phyloP scores from a whole-genome alignment of 2,113 vertebrate genomes.

The Nycticorax nycticorax region DNA sequence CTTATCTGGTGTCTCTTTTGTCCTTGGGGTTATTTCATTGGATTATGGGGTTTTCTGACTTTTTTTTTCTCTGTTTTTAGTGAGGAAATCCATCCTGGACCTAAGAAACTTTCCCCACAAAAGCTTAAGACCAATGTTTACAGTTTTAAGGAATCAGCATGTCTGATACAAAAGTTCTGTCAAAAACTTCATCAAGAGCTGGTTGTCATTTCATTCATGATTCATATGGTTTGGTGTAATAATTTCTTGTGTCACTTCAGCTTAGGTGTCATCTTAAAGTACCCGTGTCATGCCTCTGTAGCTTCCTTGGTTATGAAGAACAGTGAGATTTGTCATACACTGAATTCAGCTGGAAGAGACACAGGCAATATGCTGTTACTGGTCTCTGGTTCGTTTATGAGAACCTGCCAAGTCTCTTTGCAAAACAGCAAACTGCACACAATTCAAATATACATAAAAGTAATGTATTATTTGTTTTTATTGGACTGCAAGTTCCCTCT shows the following conservation, averaged over 20 bases:
- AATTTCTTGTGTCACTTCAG: neutral
- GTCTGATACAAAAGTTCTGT: neutral
- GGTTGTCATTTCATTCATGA: neutral
- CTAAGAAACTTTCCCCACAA: neutral
- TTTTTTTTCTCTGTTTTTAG: neutral
- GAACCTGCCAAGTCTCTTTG: neutral
- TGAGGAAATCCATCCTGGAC: neutral
- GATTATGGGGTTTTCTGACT: neutral
- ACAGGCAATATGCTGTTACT: neutral
- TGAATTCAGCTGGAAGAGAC: neutral
- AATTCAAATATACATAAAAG: neutral
- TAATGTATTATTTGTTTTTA: constrained; percentile 25
- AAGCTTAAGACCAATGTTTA: neutral
- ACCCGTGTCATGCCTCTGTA: neutral
- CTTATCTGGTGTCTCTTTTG: neutral
- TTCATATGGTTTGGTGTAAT: neutral
- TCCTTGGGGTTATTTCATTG: neutral
- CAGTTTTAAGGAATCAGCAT: neutral
- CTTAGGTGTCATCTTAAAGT: neutral
- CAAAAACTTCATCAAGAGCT: neutral
- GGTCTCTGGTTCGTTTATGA: neutral
- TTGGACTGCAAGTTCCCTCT: neutral
- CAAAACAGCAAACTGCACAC: neutral
- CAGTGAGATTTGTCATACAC: neutral
- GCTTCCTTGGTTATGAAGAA: neutral